Base-by-base conservation (phyloP, 2,113 vertebrate species). In the Lagopus leucura region DNA sequence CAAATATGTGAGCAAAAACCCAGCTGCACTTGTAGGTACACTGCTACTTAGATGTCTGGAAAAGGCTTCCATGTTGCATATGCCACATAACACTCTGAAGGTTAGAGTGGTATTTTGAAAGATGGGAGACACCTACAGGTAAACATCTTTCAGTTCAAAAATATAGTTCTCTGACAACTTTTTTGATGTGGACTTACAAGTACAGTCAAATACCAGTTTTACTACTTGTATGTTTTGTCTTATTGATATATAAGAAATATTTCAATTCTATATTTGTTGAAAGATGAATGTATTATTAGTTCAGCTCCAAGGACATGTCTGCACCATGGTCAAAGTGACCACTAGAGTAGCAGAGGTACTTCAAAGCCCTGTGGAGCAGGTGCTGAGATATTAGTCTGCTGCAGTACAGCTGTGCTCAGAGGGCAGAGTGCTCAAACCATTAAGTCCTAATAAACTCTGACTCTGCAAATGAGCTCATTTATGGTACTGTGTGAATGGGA, bases 1-100 rank as follows among this genome's bases (percentile, higher is more conserved):
- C 63, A 79, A 85, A 65, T 19, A 40, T 1, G 2, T 40, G 19
- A 84, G 52, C 8, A 89, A 69, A 93, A 28, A 2, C 21, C 65
- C 25, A 48, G 45, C 52, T 20, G 19, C 0, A 0, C 69, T 75
- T 73, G 8, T 17, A 57, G 48, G 16, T 28, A 18, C 0, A 0
- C 36, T 48, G 65, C 27, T 64, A 13, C 16, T 28, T 61, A 71
- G 7, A 27, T 48, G 30, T 42, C 34, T 60, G n/a, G 50, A 50
- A 36, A 86, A 83, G 42, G 42, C 38, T 1, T 43, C 55, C 47
- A 2, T 2, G 7, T 34, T 42, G 10, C 11, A 15, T 2, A 0
- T 4, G 32, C 13, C 27, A 54, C 32, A 32, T 1, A 52, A 45
- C 5, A 21, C 21, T 85, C 25, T 45, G 36, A 38, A 45, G 32